These are phyloP conservation scores for Manacus vitellinus DNA, from an alignment of 2,113 vertebrate genomes.

Conservation along the genomic window DNA sequence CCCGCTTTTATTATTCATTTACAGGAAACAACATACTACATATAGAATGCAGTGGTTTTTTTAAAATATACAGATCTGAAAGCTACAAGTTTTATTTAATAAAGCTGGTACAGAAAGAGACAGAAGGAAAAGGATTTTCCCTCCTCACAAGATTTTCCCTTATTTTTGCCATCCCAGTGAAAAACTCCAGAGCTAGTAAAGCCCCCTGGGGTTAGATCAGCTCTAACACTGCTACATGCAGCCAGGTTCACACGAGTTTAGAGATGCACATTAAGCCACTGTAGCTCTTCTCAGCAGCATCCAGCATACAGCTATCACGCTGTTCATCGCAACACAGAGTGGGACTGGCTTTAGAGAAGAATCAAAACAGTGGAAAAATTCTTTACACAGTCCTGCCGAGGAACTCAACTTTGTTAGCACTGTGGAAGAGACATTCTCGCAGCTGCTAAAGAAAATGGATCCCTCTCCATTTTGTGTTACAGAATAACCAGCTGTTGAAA, in stretches of 20 bases:
- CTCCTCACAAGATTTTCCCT: neutral
- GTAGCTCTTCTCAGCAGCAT: neutral
- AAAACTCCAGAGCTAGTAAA: neutral
- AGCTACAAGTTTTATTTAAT: neutral
- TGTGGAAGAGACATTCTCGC: fast-evolving
- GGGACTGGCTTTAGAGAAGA: neutral
- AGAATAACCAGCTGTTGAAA: neutral
- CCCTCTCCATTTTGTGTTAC: neutral
- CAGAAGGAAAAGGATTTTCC: neutral
- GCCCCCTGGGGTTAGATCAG: neutral
- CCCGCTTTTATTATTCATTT: neutral
- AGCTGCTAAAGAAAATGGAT: neutral
- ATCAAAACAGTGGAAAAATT: neutral
- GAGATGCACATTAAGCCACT: neutral
- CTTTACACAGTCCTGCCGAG: neutral
- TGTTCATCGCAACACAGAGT: fast-evolving
- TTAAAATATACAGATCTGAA: neutral
- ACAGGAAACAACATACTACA: neutral
- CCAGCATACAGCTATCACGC: fast-evolving
- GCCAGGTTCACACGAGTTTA: neutral
- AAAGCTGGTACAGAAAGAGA: neutral
- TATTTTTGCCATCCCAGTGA: neutral
- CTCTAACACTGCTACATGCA: neutral
- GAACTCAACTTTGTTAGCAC: neutral
- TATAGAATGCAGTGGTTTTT: neutral